These are phyloP conservation scores for Todiramphus chloris DNA, from an alignment of 2,113 vertebrate genomes.

Conservation along the genomic window DNA sequence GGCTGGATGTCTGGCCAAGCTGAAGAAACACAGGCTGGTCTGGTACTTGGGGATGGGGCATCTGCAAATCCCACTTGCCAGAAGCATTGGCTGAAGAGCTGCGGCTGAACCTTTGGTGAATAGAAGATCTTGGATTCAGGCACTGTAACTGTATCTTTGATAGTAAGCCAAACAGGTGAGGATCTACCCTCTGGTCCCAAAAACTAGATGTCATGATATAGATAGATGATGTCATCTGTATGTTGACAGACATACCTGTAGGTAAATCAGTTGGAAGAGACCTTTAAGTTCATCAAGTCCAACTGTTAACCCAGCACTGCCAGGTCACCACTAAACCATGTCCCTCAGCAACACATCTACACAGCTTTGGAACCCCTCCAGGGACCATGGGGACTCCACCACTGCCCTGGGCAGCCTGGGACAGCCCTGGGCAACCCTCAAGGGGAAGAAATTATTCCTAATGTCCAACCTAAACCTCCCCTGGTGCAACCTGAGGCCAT, in stretches of 20 bases:
- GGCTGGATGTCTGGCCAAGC: background rate
- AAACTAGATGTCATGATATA: background rate
- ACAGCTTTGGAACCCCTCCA: too few relatives aligned
- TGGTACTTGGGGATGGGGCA: background rate
- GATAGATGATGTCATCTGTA: accelerated
- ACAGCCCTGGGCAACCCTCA: too few relatives aligned
- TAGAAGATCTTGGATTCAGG: background rate
- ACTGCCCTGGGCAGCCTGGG: too few relatives aligned
- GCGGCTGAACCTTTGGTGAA: accelerated
- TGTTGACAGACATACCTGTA: background rate
- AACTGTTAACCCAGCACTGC: too few relatives aligned
- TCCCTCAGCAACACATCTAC: too few relatives aligned
- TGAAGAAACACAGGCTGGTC: accelerated
- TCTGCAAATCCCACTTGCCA: too few relatives aligned
- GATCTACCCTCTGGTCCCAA: background rate
- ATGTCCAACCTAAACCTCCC: too few relatives aligned
- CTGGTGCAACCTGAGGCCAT: too few relatives aligned
- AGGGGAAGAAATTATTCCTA: too few relatives aligned
- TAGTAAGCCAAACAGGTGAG: background rate
- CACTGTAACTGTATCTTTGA: background rate
- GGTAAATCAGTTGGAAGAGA: background rate
- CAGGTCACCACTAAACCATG: too few relatives aligned
- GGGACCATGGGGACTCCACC: too few relatives aligned
- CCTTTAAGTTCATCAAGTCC: too few relatives aligned
- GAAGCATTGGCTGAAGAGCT: accelerated